These are phyloP conservation scores for Osedax fenrisi DNA, from an alignment of 2,888 invertebrate genomes.

Conservation along the genomic window DNA sequence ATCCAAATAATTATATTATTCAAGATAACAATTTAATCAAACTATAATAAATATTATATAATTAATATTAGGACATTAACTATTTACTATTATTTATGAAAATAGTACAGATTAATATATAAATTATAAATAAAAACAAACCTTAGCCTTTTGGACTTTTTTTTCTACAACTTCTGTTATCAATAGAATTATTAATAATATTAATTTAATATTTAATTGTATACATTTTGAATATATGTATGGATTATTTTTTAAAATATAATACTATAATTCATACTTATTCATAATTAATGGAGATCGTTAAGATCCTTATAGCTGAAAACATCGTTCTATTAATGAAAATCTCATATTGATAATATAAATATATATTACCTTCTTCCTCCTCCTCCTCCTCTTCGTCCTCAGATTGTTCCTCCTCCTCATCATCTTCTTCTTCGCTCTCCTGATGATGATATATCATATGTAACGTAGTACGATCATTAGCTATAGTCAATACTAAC, in stretches of 20 bases:
- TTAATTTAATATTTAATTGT: background rate
- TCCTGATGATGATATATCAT: background rate
- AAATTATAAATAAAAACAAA: too few species aligned
- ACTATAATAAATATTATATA: too few species aligned
- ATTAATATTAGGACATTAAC: too few species aligned
- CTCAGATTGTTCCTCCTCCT: background rate
- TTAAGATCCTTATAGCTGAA: background rate
- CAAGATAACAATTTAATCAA: too few species aligned
- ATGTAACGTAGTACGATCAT: background rate
- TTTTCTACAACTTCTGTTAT: too few species aligned
- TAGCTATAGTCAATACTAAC: too few species aligned
- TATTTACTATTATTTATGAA: too few species aligned
- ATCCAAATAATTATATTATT: too few species aligned
- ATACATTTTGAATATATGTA: background rate
- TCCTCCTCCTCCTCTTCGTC: background rate
- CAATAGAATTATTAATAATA: background rate
- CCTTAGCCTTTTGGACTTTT: too few species aligned
- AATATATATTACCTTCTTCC: background rate
- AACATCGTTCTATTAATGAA: background rate
- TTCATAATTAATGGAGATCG: background rate
- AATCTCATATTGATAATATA: background rate
- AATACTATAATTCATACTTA: background rate
- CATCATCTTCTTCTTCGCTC: background rate
- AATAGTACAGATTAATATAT: too few species aligned
- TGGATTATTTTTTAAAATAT: background rate